Conservation (phyloP, 2,888 invertebrate genomes). For the Agrochola lota region DNA sequence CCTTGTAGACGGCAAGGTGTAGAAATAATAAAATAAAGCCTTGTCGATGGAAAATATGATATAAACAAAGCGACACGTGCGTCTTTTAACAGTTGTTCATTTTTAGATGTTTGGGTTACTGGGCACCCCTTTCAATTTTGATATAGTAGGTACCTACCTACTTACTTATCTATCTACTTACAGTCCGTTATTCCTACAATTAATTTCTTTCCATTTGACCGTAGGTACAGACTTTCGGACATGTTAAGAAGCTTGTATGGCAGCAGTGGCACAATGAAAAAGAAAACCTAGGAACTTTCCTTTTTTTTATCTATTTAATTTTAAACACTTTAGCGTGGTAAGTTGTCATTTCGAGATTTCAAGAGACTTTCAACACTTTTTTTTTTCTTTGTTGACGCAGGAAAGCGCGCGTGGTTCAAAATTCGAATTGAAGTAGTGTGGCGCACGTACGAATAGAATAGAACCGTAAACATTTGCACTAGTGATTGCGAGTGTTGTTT, state of each 20-base stretch:
- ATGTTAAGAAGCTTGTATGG: not conserved
- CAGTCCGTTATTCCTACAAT: not conserved
- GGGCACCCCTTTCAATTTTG: slow-evolving; percentile 11
- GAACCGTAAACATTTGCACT: slow-evolving; percentile 81
- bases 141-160: not conserved
- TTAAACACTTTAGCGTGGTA: not conserved
- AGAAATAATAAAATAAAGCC: slow-evolving; percentile 83
- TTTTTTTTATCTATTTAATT: too few species aligned
- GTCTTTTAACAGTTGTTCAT: slow-evolving; percentile 22
- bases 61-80: slow-evolving; percentile 76
- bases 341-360: not conserved
- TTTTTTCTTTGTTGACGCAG: slow-evolving; percentile 1
- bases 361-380: not conserved
- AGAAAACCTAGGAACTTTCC: not conserved
- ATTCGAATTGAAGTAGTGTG: slow-evolving; percentile 65
- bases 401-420: slow-evolving; percentile 43
- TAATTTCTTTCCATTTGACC: not conserved
- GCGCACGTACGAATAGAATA: slow-evolving; percentile 68
- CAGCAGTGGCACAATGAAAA: not conserved
- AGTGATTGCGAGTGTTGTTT: slow-evolving; percentile 84
- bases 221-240: not conserved
- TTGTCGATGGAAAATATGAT: slow-evolving; percentile 82
- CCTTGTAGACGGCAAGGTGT: slow-evolving; percentile 71
- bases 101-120: slow-evolving; percentile 10
- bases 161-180: not conserved